These are phyloP conservation scores for Lasioglossum leucozonium DNA, from an alignment of 2,888 invertebrate genomes.

Conservation along the genomic window DNA sequence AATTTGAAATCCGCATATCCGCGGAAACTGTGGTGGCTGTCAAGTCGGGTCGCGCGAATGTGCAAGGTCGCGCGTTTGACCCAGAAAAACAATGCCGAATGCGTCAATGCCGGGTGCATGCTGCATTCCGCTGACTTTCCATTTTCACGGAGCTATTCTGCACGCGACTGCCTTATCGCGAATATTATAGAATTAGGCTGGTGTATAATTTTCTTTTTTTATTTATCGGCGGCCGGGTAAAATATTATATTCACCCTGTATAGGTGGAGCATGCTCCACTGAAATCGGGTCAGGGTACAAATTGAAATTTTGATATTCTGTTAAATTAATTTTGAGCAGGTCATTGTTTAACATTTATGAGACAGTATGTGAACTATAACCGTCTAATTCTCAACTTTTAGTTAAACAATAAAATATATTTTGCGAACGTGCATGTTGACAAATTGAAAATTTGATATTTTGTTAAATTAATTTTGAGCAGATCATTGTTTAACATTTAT, in stretches of 20 bases:
- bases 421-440: too few relatives aligned
- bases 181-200: background rate
- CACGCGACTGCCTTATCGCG: background rate
- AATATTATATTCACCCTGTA: too few relatives aligned
- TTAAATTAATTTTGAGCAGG: too few relatives aligned
- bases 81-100: slow-evolving; percentile 58
- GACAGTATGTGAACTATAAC: too few relatives aligned
- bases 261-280: too few relatives aligned
- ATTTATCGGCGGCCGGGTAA: too few relatives aligned
- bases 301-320: background rate
- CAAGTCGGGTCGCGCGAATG: slow-evolving; percentile 19
- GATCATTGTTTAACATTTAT: too few relatives aligned
- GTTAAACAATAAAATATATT: too few relatives aligned
- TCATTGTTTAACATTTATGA: too few relatives aligned
- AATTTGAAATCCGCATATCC: slow-evolving; percentile 22
- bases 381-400: too few relatives aligned
- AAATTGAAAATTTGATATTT: background rate
- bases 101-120: slow-evolving; percentile 19
- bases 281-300: too few relatives aligned
- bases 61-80: slow-evolving; percentile 50
- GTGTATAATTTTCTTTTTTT: background rate
- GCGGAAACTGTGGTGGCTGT: background rate
- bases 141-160: background rate
- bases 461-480: too few relatives aligned
- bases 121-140: slow-evolving; percentile 14